These are phyloP conservation scores for Lytechinus variegatus DNA, from an alignment of 35 echinoderm and acorn worm genomes.

Conservation along the genomic window DNA sequence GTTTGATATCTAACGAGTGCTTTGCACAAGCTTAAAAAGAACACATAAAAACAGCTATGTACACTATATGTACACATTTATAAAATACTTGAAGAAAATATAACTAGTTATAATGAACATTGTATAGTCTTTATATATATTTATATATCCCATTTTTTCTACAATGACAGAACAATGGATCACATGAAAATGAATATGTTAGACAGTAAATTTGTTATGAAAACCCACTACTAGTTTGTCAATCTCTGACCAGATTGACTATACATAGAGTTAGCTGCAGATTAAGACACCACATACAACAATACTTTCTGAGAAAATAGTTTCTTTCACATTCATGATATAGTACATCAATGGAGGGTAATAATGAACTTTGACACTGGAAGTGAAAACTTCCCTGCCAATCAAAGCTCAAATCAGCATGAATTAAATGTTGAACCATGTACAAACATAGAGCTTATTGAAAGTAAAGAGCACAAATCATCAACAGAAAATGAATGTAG, in stretches of 20 bases:
- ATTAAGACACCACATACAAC: slow-evolving; percentile 10
- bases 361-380: background rate
- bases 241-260: background rate
- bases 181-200: background rate
- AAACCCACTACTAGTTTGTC: background rate
- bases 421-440: background rate
- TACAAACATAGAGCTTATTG: slow-evolving; percentile 1
- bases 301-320: background rate
- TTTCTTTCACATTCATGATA: background rate
- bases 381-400: background rate
- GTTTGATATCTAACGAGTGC: background rate
- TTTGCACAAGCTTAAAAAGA: background rate
- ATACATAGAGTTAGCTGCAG: background rate
- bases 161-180: background rate
- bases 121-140: slow-evolving; percentile 5
- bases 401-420: background rate
- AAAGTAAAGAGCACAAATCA: background rate
- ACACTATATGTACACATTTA: background rate
- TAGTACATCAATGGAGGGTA: background rate
- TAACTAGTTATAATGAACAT: background rate
- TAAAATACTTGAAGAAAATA: slow-evolving; percentile 21
- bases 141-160: background rate
- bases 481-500: too few relatives aligned
- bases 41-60: background rate
- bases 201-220: background rate